Evolutionary conservation across 37 sponge, comb jelly and placozoan genomes (phyloP), one percentile per base, ranked within the genome.

Genomic region (Aplysina aerophoba): DNA sequence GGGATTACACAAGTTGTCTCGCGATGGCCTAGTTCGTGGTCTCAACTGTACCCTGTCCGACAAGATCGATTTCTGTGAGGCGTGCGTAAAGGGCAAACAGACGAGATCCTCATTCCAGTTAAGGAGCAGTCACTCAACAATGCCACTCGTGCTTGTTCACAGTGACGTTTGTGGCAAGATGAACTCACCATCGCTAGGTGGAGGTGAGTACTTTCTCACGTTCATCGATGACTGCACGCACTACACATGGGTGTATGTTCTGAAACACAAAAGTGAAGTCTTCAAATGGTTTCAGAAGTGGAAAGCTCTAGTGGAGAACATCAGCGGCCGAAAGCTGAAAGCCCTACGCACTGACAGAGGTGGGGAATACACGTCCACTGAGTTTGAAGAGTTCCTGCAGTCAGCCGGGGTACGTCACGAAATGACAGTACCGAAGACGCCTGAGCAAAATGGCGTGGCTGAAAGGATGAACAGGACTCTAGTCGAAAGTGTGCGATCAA

Each of bases 21-120:
- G 31, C 21, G 86, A 83, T 75, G 59, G 55, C 41, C 56, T 90
- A 17, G 90, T 90, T 37, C n/a, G 67, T 62, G 90, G 83, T 54
- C 67, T 86, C 39, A 87, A 90, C 74, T 90, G 69, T 36, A 44
- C 82, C 50, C 41, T 41, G n/a, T n/a, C n/a, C n/a, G n/a, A n/a
- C n/a, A n/a, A n/a, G n/a, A n/a, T n/a, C n/a, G n/a, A n/a, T n/a
- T n/a, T n/a, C n/a, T n/a, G n/a, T n/a, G n/a, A n/a, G n/a, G n/a
- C n/a, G n/a, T n/a, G n/a, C n/a, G n/a, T n/a, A n/a, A n/a, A n/a
- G n/a, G n/a, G n/a, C n/a, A n/a, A n/a, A n/a, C n/a, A n/a, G n/a
- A n/a, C n/a, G n/a, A n/a, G n/a, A n/a, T n/a, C n/a, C n/a, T n/a
- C n/a, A n/a, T n/a, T n/a, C n/a, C n/a, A n/a, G n/a, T n/a, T n/a